A percentile compares a stretch with the other conserved stretches of the same genome.
Evolutionary conservation across 2,113 vertebrate species (phyloP).

Genomic region (Oncorhynchus mykiss): DNA sequence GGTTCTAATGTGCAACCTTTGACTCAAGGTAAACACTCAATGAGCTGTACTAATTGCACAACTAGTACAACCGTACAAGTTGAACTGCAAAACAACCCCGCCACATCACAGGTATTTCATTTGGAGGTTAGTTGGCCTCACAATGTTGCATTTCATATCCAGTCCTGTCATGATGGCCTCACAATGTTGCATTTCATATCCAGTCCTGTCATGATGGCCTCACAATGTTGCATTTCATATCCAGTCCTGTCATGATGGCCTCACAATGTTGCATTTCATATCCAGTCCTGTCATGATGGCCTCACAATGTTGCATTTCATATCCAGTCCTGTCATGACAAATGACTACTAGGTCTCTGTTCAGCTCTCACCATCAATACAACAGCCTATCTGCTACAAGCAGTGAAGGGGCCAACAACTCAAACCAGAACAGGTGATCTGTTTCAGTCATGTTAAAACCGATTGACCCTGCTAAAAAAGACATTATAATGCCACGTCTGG

Average conservation of each 20-base stretch:
- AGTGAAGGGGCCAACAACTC: neutral
- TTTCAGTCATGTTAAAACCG: no score
- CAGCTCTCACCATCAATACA: neutral
- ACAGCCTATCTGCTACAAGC: no score
- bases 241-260: no score
- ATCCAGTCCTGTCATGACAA: slow-evolving; percentile 14
- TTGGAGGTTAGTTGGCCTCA: no score
- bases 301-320: neutral
- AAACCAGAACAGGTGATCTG: neutral
- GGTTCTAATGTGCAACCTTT: neutral
- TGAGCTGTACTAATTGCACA: no score
- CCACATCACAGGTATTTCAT: no score
- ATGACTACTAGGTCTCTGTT: slow-evolving; percentile 21
- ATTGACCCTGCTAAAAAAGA: neutral
- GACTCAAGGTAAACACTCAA: neutral
- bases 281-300: no score
- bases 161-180: slow-evolving; percentile 3
- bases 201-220: no score
- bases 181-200: neutral
- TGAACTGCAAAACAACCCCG: no score
- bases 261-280: neutral
- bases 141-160: neutral
- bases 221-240: neutral
- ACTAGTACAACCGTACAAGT: neutral
- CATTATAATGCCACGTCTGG: no score